phyloP scores from a whole-genome alignment of 2,888 invertebrate species.

The Isoperla grammatica region DNA sequence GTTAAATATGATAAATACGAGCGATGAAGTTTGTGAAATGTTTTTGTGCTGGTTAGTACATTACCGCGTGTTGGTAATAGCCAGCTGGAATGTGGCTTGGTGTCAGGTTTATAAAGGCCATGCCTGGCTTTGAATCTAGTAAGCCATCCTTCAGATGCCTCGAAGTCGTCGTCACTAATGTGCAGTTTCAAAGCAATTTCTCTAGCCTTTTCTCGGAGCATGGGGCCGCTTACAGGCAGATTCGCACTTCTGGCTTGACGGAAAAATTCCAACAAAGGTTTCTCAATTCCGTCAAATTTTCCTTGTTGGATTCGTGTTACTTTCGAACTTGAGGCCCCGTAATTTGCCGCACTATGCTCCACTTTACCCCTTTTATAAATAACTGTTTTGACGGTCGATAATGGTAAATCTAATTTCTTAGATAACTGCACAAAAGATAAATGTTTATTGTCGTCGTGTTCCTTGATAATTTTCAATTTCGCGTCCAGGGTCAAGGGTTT shows the following conservation, averaged over 20 bases:
- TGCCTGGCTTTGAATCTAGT: constrained; percentile 30
- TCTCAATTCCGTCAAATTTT: neutral
- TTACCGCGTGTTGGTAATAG: too few relatives aligned
- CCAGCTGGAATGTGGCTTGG: too few relatives aligned
- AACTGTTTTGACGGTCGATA: neutral
- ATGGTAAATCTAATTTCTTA: neutral
- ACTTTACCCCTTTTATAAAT: constrained; percentile 24
- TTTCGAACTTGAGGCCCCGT: neutral
- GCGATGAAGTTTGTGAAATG: too few relatives aligned
- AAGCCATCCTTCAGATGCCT: constrained; percentile 29
- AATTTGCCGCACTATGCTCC: constrained; percentile 12
- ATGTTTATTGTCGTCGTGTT: too few relatives aligned
- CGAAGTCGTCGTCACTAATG: constrained; percentile 27
- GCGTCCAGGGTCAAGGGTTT: neutral
- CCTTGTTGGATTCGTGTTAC: neutral
- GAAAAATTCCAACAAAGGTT: neutral
- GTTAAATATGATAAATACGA: too few relatives aligned
- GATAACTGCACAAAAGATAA: neutral
- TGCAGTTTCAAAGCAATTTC: constrained; percentile 25
- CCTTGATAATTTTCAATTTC: neutral
- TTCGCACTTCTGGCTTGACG: too few relatives aligned
- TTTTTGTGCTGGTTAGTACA: too few relatives aligned
- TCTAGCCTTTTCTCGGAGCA: constrained; percentile 26
- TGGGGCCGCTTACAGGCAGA: constrained; percentile 27
- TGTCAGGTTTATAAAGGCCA: too few relatives aligned